Percentiles rank a stretch among this genome's conserved stretches.
Conservation (phyloP, 1,140 invertebrate genomes). For the Drosophila pachea region DNA sequence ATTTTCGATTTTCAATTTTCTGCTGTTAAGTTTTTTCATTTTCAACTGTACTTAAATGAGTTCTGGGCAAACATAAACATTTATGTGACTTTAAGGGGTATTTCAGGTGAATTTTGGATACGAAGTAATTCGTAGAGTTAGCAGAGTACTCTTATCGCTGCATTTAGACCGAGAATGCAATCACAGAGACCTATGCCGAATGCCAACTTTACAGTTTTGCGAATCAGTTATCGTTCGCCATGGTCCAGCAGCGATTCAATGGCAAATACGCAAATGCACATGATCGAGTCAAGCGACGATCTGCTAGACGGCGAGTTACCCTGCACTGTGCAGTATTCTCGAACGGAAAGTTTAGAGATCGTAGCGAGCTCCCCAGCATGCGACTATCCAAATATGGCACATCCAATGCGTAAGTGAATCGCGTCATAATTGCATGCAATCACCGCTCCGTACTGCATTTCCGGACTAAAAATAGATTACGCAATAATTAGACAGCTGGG, state of each 20-base stretch:
- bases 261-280: constrained; percentile 32
- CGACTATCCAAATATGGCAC: neutral
- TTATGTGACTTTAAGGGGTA: too few relatives aligned
- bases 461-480: constrained; percentile 35
- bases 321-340: neutral
- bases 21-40: too few relatives aligned
- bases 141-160: neutral
- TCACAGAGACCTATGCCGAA: constrained; percentile 12
- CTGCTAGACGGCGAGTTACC: neutral
- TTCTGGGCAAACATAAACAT: too few relatives aligned
- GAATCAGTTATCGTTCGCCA: constrained; percentile 37
- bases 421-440: constrained; percentile 2
- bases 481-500: constrained; percentile 62
- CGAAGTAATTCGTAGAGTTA: too few relatives aligned
- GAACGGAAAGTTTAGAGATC: too few relatives aligned
- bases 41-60: too few relatives aligned
- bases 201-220: constrained; percentile 30
- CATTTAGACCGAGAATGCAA: constrained; percentile 1
- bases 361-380: neutral
- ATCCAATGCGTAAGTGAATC: neutral
- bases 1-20: too few relatives aligned
- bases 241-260: constrained; percentile 10
- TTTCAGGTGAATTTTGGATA: too few relatives aligned
- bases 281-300: constrained; percentile 7
- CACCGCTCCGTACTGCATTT: constrained; percentile 3